These are phyloP conservation scores for Nymphalis io DNA, from an alignment of 1,140 invertebrate genomes.

Conservation along the genomic window DNA sequence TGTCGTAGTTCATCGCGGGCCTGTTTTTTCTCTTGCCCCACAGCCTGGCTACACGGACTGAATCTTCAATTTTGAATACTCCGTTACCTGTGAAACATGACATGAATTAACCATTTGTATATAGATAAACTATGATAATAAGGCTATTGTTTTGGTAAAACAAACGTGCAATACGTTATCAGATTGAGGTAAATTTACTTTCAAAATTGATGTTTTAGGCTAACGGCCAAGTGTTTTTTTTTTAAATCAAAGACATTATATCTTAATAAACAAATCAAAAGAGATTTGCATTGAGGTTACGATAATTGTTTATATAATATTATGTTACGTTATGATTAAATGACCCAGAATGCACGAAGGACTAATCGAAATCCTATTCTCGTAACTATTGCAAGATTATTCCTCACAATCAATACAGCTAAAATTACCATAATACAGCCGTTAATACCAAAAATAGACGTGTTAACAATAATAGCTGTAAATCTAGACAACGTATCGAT, in stretches of 20 bases:
- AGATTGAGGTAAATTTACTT: conserved; percentile 26
- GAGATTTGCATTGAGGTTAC: neutral
- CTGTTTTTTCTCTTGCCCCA: conserved; percentile 86
- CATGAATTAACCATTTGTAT: conserved; percentile 66
- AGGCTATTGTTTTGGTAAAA: conserved; percentile 45
- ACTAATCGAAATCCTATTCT: conserved; percentile 32
- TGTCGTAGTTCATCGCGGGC: conserved; percentile 88
- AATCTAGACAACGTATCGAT: conserved; percentile 53
- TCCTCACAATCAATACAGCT: conserved; percentile 36
- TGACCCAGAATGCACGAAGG: conserved; percentile 29
- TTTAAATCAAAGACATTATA: neutral
- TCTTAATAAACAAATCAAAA: neutral
- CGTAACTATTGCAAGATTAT: conserved; percentile 28
- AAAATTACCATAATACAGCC: conserved; percentile 39
- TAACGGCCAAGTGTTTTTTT: neutral
- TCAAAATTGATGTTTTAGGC: conserved; percentile 8
- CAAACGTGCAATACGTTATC: conserved; percentile 34
- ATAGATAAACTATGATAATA: conserved; percentile 43
- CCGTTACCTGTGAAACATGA: conserved; percentile 84
- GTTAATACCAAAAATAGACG: conserved; percentile 46
- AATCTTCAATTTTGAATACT: conserved; percentile 99
- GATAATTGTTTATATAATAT: conserved; percentile 3
- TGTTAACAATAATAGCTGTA: conserved; percentile 45
- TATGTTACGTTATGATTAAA: conserved; percentile 18
- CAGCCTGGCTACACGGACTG: conserved; percentile 94